Evolutionary conservation across 2,113 vertebrate genomes (phyloP).

Genomic region (Chauna torquata): DNA sequence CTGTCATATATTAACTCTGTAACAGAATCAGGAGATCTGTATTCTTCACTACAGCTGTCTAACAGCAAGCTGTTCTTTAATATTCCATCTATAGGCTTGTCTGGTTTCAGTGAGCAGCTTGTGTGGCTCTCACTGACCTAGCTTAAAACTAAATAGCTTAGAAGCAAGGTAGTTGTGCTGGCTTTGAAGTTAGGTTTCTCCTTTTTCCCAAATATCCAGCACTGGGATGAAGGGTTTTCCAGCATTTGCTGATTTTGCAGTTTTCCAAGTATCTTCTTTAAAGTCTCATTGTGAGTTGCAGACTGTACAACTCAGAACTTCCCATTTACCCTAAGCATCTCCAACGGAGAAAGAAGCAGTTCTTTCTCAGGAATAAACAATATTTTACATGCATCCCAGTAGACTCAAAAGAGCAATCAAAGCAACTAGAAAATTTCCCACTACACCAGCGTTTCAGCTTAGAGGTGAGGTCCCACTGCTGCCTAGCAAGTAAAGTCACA

Average conservation of each 20-base stretch:
- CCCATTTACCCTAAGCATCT: neutral
- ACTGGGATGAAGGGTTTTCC: neutral
- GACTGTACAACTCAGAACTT: neutral
- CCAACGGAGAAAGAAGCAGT: neutral
- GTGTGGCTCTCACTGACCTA: neutral
- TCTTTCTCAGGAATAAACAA: neutral
- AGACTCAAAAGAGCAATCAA: neutral
- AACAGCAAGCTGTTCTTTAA: neutral
- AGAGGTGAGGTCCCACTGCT: neutral
- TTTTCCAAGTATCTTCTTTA: neutral
- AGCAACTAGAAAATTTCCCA: neutral
- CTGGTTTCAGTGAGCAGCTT: neutral
- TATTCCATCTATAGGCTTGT: neutral
- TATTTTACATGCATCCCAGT: neutral
- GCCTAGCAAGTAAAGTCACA: neutral
- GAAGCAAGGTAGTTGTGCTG: neutral
- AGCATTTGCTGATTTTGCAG: neutral
- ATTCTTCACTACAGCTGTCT: neutral
- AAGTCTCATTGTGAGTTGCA: neutral
- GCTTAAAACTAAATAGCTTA: neutral
- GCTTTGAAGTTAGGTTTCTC: neutral
- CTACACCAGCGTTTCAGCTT: neutral
- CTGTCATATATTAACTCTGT: neutral
- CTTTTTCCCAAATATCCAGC: neutral
- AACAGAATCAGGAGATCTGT: neutral